These are phyloP conservation scores for Campoletis raptor DNA, from an alignment of 2,888 invertebrate genomes.

Conservation along the genomic window DNA sequence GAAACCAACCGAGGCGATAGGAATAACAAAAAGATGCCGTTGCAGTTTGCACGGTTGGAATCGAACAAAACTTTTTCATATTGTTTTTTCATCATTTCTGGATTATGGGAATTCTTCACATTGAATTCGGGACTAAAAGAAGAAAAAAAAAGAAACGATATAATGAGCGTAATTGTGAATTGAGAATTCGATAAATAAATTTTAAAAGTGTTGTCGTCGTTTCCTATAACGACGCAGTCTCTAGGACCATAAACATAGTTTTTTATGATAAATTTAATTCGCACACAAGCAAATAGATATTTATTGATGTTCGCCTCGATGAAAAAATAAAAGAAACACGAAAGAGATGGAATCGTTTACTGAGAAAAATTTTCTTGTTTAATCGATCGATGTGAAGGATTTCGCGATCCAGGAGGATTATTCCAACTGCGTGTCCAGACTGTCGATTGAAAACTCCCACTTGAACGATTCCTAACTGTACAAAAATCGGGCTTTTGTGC, in stretches of 20 bases:
- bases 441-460: constrained; percentile 68
- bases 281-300: not conserved
- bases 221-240: not conserved
- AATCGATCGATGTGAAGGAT: constrained; percentile 51
- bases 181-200: not conserved
- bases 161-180: not conserved
- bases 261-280: not conserved
- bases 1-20: constrained; percentile 18
- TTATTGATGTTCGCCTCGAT: not conserved
- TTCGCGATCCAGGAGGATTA: constrained; percentile 43
- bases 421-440: constrained; percentile 68
- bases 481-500: constrained; percentile 68
- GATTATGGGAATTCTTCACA: not conserved
- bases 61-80: not conserved
- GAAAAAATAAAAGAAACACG: not conserved
- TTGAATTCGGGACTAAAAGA: not conserved
- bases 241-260: not conserved
- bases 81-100: not conserved
- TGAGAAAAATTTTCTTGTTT: not conserved
- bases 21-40: constrained; percentile 6
- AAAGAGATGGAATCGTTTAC: constrained; percentile 5
- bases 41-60: not conserved
- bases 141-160: not conserved
- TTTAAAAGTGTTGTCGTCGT: not conserved
- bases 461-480: constrained; percentile 78